Evolutionary conservation across 2,888 invertebrate genomes (phyloP).

Genomic region (Cylindroiulus punctatus): DNA sequence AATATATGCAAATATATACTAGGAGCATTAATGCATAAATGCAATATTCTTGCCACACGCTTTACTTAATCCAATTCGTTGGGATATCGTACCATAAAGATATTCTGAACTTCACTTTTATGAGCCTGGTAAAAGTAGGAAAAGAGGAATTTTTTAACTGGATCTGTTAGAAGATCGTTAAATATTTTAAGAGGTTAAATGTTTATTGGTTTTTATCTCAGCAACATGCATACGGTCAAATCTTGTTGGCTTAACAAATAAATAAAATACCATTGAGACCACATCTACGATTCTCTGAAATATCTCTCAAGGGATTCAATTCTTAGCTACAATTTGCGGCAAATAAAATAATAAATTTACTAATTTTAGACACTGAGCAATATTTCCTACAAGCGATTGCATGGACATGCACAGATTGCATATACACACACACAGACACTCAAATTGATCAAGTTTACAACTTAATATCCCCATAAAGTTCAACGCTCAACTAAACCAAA

Average conservation of each 20-base stretch:
- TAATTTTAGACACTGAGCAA: not conserved
- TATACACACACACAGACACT: too few relatives aligned
- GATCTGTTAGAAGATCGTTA: not conserved
- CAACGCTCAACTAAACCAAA: not conserved
- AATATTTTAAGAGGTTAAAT: not conserved
- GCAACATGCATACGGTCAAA: too few relatives aligned
- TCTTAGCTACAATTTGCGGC: not conserved
- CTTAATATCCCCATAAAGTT: not conserved
- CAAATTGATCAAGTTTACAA: not conserved
- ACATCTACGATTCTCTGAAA: too few relatives aligned
- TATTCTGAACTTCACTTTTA: not conserved
- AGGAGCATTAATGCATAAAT: not conserved
- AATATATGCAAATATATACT: constrained; percentile 36
- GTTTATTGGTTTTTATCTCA: not conserved
- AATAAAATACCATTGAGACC: too few relatives aligned
- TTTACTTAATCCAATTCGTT: constrained; percentile 35
- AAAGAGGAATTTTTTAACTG: not conserved
- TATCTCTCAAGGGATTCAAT: too few relatives aligned
- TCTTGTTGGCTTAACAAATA: too few relatives aligned
- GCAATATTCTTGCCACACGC: constrained; percentile 39
- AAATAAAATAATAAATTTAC: not conserved
- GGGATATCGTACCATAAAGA: not conserved
- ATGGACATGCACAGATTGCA: not conserved
- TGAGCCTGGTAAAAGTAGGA: not conserved
- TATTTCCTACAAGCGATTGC: not conserved